Evolutionary conservation across 2,113 vertebrate genomes (phyloP).

Genomic region (Trematocara nigrifrons): DNA sequence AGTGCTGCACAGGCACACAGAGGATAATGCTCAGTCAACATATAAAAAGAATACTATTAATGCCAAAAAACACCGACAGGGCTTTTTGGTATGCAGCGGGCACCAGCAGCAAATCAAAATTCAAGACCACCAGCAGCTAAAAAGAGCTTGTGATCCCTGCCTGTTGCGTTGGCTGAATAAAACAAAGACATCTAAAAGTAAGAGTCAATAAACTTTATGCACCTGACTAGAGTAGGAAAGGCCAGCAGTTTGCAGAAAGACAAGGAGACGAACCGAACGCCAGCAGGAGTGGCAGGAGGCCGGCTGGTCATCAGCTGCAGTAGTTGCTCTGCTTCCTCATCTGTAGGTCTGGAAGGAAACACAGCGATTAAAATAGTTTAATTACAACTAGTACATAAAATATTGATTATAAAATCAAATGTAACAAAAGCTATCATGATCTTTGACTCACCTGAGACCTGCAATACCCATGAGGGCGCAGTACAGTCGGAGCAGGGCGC

Average conservation of each 20-base stretch:
- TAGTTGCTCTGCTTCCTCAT: slow-evolving; percentile 94
- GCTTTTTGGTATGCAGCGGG: neutral
- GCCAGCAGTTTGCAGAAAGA: slow-evolving; percentile 96
- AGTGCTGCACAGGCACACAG: slow-evolving; percentile 75
- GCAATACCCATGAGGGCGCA: slow-evolving; percentile 98
- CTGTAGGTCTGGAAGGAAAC: slow-evolving; percentile 80
- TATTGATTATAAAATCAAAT: neutral
- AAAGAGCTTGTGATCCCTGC: neutral
- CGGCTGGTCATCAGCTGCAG: slow-evolving; percentile 97
- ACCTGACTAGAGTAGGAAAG: slow-evolving; percentile 96
- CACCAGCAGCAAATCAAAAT: neutral
- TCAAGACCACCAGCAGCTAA: neutral
- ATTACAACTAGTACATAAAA: neutral
- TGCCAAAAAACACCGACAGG: neutral
- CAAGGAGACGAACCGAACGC: slow-evolving; percentile 93
- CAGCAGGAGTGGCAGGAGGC: slow-evolving; percentile 91
- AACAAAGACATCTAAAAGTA: neutral
- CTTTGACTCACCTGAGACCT: slow-evolving; percentile 83
- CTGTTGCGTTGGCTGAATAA: neutral
- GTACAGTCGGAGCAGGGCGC: slow-evolving; percentile 89
- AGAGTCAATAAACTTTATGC: neutral
- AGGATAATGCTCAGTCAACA: neutral
- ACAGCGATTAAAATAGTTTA: neutral
- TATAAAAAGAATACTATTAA: neutral
- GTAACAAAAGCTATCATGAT: neutral